Base-by-base conservation (phyloP, 1,140 invertebrate species). In the Megalonaias nervosa region DNA sequence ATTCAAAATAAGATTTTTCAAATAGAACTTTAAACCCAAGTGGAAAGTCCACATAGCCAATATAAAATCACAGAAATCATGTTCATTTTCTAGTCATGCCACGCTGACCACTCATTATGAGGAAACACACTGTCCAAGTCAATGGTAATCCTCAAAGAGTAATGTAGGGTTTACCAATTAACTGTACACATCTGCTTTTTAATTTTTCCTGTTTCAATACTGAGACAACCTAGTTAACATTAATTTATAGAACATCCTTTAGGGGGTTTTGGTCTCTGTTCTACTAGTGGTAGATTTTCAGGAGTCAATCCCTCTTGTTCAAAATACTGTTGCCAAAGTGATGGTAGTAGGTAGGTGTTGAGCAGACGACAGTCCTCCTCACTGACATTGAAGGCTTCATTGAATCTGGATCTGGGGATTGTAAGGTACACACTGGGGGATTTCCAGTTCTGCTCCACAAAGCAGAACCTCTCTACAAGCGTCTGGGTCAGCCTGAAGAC, bases 351-450 rank as follows among this genome's bases (percentile, higher is more conserved):
- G 61, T 84, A 70, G 4, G 80, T 75, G 56, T 76, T 77, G 70
- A 87, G 74, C 16, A 85, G 68, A 16, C 64, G 23, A 79, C 87
- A 88, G 56, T 88, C 84, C 21, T 80, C 74, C 23, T 75, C 65
- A 23, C 78, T 80, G 19, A 86, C 67, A 62, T 75, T 82, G 66
- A 88, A 87, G n/a, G 68, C 67, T 3, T 66, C 19, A 62, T 74
- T 82, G 82, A 82, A 86, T n/a, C 26, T 58, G 1, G 83, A 82
- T 14, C 65, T 58, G n/a, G 82, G 83, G 73, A 81, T 78, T 2
- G 73, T 75, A 26, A 84, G 31, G 72, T 65, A 75, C 19, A 71
- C 66, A 3, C 65, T 59, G 15, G 67, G 56, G 17, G 65, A 38
- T 23, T 58, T 62, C 67, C 68, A 76, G 58, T 56, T 76, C 6